Evolutionary conservation across 2,797 vertebrate species (phyloP).

Genomic region (Cygnus olor): DNA sequence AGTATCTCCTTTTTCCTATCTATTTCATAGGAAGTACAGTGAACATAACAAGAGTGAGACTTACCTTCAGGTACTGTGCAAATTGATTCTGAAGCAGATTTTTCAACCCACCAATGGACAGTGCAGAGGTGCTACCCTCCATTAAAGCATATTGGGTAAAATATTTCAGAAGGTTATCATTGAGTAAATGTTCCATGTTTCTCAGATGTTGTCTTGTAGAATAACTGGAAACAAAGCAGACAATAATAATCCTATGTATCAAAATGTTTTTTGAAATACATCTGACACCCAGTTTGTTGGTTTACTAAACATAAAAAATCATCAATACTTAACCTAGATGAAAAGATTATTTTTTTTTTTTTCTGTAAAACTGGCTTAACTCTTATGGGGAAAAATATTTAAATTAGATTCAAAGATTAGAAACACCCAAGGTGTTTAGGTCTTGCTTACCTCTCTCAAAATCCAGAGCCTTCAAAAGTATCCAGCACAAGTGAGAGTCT

Average conservation of each 20-base stretch:
- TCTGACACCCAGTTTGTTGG: not conserved
- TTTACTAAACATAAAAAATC: not conserved
- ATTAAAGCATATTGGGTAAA: constrained; percentile 68
- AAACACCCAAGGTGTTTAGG: not conserved
- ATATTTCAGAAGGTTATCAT: constrained; percentile 53
- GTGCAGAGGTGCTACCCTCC: constrained; percentile 59
- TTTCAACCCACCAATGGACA: constrained; percentile 60
- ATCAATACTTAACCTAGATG: not conserved
- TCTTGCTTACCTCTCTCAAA: constrained; percentile 65
- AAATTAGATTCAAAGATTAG: not conserved
- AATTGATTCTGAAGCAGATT: constrained; percentile 65
- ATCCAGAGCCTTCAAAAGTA: not conserved
- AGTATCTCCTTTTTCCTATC: not conserved
- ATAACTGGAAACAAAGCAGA: constrained; percentile 31
- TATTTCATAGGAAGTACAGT: not conserved
- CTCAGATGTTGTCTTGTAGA: not conserved
- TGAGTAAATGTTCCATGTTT: constrained; percentile 63
- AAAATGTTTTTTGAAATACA: not conserved
- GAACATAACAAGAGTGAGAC: not conserved
- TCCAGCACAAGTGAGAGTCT: constrained; percentile 6
- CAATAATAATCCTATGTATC: not conserved
- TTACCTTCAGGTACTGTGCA: constrained; percentile 67
- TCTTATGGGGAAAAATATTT: not conserved
- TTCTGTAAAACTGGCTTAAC: not conserved
- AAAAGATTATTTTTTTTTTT: not conserved